Base-by-base conservation (phyloP, 2,797 vertebrate species). In the Smutsia temminckii region DNA sequence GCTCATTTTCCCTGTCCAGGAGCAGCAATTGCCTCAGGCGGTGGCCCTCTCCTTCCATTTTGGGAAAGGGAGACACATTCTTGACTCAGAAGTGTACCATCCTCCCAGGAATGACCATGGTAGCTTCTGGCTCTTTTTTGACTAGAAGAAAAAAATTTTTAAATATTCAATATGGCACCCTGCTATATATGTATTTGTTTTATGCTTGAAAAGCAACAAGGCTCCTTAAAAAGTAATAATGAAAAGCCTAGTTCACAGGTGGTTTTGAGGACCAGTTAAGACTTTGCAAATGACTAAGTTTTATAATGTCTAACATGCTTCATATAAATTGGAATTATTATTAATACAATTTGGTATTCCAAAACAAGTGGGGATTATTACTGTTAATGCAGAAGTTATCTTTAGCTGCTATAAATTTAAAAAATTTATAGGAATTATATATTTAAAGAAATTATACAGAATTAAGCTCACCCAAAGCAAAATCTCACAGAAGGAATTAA, bases 401-500 rank as follows among this genome's bases (percentile, higher is more conserved):
- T 94, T 94, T 84, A 74, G 3, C 16, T 86, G 12, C 4, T 53
- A 72, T 64, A 49, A 55, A 89, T 78, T 89, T 93, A 10, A 12
- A 46, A 11, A 46, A 8, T 46, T 46, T 46, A 11, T 46, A 46
- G 9, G 11, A 12, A 46, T 46, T 46, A 46, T 46, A 46, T 46
- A 46, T 46, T 46, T 46, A 46, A 46, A 46, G 46, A 46, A 46
- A 8, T 69, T 95, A 64, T 84, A 78, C 94, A 85, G 25, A 89
- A 91, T 89, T 71, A 90, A 88, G 23, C 16, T 79, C 21, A 72
- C 12, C 40, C 29, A 53, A 83, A 89, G 18, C 18, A 91, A 95
- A 46, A 96, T 79, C 20, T 46, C 64, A 91, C 29, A 53, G 86
- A 96, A 84, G 32, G 29, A 64, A 89, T 86, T 85, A 93, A 68